Evolutionary conservation across 2,888 invertebrate species (phyloP).

Genomic region (Lissocephala sabroskyi): DNA sequence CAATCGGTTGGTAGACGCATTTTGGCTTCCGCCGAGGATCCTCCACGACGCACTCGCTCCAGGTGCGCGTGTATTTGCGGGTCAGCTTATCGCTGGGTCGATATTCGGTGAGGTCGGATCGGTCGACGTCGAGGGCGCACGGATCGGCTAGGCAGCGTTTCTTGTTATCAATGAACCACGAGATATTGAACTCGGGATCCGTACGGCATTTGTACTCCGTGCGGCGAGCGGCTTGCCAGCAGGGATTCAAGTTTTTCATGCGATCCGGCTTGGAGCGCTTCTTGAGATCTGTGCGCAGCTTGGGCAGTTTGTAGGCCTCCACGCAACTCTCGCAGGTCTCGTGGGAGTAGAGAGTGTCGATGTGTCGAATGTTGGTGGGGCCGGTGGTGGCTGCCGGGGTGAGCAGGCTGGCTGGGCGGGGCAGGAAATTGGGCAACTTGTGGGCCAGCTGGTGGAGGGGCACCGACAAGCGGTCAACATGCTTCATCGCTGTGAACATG

Average conservation of each 20-base stretch:
- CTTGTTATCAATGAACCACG: slow-evolving; percentile 18
- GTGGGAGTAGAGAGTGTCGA: slow-evolving; percentile 21
- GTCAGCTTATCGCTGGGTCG: slow-evolving; percentile 32
- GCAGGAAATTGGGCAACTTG: too few relatives aligned
- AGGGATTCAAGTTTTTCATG: slow-evolving; percentile 8
- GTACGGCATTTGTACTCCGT: slow-evolving; percentile 47
- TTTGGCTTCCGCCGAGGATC: slow-evolving; percentile 24
- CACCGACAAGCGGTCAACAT: too few relatives aligned
- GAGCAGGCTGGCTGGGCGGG: too few relatives aligned
- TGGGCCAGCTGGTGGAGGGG: too few relatives aligned
- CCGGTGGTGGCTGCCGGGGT: too few relatives aligned
- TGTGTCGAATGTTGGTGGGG: too few relatives aligned
- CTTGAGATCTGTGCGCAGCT: slow-evolving; percentile 8
- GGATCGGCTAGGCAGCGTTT: slow-evolving; percentile 18
- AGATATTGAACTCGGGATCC: slow-evolving; percentile 34
- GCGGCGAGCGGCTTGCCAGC: slow-evolving; percentile 46
- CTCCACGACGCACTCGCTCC: slow-evolving; percentile 37
- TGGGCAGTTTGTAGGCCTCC: slow-evolving; percentile 3
- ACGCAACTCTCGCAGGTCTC: slow-evolving; percentile 32
- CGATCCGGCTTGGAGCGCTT: background rate
- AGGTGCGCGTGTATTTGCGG: slow-evolving; percentile 38
- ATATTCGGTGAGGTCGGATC: slow-evolving; percentile 27
- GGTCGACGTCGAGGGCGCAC: slow-evolving; percentile 16
- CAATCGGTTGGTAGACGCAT: slow-evolving; percentile 21
- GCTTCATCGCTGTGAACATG: too few relatives aligned